Base-by-base conservation (phyloP, 2,888 invertebrate species). In the Sarcophaga subvicina region DNA sequence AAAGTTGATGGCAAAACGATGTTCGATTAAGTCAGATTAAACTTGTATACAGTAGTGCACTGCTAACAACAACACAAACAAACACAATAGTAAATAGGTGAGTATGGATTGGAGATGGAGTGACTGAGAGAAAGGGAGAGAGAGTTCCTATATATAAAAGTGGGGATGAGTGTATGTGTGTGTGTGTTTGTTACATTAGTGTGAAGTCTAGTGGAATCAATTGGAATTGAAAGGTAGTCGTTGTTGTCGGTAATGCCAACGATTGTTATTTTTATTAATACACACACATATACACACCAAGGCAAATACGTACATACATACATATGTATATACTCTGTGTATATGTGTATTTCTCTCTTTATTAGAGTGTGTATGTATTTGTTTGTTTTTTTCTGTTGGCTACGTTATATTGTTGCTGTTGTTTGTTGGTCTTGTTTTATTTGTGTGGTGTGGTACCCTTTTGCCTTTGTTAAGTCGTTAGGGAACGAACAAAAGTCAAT, bases 11-110 rank as follows among this genome's bases (percentile, higher is more conserved):
- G 88, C 85, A 81, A 86, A 88, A 88, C 80, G 84, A 88, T 88
- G 88, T 88, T 86, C 88, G 88, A 83, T 88, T 88, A 88, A 83
- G 83, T 70, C 80, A 71, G 81, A 87, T 87, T 85, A 85, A 85
- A 85, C 76, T 71, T 66, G 62, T 80, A 79, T 77, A 79, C 75
- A 82, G 71, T 70, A 76, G 83, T 14, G 54, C 54, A 82, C 8
- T 37, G 37, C 10, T 10, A 37, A 37, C 37, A 37, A 37, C 8
- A 82, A 76, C 47, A 37, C 10, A 60, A 70, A 67, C 47, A 64
- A 64, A 66, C 76, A 14, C 54, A 27, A 71, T 71, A 77, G 4
- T 12, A 54, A 17, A 14, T 54, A 14, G 17, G 79, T 79, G 63
- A 76, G 3, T 27, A 27, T 8, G n/a, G 14, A 14, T 1, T 64